These are phyloP conservation scores for Palythoa heliodiscus DNA, from an alignment of 92 coral and sea anemone species.

Conservation along the genomic window DNA sequence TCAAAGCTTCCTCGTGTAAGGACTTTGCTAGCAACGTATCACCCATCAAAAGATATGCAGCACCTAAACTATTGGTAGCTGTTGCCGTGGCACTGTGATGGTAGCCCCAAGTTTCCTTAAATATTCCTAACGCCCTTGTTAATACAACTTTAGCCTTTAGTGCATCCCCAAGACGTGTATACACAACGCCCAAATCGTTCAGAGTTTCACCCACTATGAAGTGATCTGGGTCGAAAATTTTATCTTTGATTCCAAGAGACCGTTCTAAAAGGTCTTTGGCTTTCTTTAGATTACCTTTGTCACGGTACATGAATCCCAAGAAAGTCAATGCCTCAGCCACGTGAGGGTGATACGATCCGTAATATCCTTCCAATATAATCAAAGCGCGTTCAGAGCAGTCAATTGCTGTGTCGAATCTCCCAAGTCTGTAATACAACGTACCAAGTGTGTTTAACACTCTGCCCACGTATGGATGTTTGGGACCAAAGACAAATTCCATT, in stretches of 20 bases:
- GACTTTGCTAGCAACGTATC: conserved; percentile 52
- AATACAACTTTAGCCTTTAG: conserved; percentile 53
- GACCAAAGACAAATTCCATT: conserved; percentile 52
- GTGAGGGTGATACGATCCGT: conserved; percentile 76
- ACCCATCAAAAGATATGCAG: conserved; percentile 48
- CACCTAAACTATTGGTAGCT: conserved; percentile 65
- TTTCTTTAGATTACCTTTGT: conserved; percentile 57
- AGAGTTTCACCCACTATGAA: conserved; percentile 69
- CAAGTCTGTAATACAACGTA: conserved; percentile 60
- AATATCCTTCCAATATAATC: conserved; percentile 66
- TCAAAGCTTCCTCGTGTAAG: conserved; percentile 54
- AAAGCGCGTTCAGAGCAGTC: conserved; percentile 58
- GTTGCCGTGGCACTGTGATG: conserved; percentile 61
- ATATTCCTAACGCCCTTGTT: conserved; percentile 62
- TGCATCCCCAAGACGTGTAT: conserved; percentile 67
- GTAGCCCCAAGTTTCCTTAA: conserved; percentile 65
- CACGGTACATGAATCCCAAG: conserved; percentile 81
- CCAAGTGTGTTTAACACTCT: conserved; percentile 72
- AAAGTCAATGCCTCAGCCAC: conserved; percentile 81
- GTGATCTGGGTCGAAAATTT: conserved; percentile 63
- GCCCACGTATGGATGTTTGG: conserved; percentile 70
- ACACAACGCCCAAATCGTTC: conserved; percentile 79
- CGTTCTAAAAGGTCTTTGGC: conserved; percentile 62
- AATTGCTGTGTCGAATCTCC: conserved; percentile 61
- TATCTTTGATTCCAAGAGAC: conserved; percentile 62